Base-by-base conservation (phyloP, 2,888 invertebrate species). In the Cheilosia grossa region DNA sequence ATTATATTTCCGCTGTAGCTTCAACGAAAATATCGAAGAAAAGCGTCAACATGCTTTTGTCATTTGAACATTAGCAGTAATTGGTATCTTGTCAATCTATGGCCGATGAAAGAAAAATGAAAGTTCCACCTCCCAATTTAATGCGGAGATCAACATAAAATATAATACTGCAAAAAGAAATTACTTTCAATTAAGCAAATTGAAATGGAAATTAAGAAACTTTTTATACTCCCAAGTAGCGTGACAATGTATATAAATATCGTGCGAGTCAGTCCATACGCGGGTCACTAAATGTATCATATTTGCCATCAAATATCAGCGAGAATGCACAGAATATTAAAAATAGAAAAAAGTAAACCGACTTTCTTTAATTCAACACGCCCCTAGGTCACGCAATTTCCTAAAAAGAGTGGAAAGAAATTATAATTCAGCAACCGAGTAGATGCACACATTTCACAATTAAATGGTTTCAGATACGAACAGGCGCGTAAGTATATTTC, bases 381-480 rank as follows among this genome's bases (percentile, higher is more conserved):
- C 63, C 70, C 70, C 30, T 42, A 40, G 70, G 78, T 70, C 78
- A 64, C 51, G 78, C 78, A 58, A 70, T 72, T 64, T 64, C 15
- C 10, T 49, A 27, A 63, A 58, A 51, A 17, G 10, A 47, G 42
- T 42, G 10, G 0, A 30, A 19, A 33, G 13, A 30, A 40, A 77
- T 0, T 4, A 59, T n/a, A n/a, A 64, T 37, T 37, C 33, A 13
- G 13, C 37, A 37, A 37, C 37, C 13, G 10, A 37, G 3, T 10
- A 37, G 37, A 37, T 13, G 37, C 4, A 13, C 13, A 37, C 13
- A 37, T 37, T 37, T 37, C 37, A 3, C 37, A 37, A 37, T 37
- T 37, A 13, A 37, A 33, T 33, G 10, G 33, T 33, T 33, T 33
- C 3, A 33, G 10, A 33, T 33, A 33, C 33, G 33, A 33, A 33